A percentile compares a stretch with the other conserved stretches of the same genome.
Conservation (phyloP, 2,113 vertebrate genomes). For the Rhinichthys klamathensis region DNA sequence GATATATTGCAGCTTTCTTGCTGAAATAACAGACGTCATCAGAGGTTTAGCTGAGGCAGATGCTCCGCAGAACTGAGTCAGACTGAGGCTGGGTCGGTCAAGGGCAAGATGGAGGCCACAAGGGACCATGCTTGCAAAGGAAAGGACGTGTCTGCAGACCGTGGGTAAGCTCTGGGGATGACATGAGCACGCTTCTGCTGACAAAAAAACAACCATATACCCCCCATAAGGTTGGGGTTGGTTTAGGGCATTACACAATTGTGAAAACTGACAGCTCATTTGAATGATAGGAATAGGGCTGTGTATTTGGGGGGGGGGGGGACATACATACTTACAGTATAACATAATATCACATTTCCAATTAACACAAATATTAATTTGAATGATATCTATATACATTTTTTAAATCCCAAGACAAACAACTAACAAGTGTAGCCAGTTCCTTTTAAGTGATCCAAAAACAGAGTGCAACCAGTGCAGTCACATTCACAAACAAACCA, state of each 20-base stretch:
- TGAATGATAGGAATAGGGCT: background rate
- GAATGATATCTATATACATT: too few species aligned
- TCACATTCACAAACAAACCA: background rate
- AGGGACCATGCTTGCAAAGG: background rate
- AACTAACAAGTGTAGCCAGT: too few species aligned
- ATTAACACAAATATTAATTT: background rate
- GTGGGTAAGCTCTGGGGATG: background rate
- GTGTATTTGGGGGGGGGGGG: too few species aligned
- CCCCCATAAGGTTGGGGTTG: background rate
- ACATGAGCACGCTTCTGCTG: background rate
- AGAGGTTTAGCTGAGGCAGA: slow-evolving; percentile 42
- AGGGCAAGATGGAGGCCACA: slow-evolving; percentile 19
- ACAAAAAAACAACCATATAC: background rate
- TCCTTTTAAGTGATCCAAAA: background rate
- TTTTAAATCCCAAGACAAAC: too few species aligned
- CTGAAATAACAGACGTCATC: slow-evolving; percentile 39
- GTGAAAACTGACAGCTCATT: background rate
- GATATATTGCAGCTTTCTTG: background rate
- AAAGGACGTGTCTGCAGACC: background rate
- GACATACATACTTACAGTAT: background rate
- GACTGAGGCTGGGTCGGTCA: slow-evolving; percentile 3
- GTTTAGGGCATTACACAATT: background rate
- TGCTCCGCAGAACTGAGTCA: slow-evolving; percentile 10
- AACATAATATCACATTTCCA: too few species aligned
- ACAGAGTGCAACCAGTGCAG: background rate